Evolutionary conservation across 2,113 vertebrate genomes (phyloP).

Genomic region (Hipposideros armiger): DNA sequence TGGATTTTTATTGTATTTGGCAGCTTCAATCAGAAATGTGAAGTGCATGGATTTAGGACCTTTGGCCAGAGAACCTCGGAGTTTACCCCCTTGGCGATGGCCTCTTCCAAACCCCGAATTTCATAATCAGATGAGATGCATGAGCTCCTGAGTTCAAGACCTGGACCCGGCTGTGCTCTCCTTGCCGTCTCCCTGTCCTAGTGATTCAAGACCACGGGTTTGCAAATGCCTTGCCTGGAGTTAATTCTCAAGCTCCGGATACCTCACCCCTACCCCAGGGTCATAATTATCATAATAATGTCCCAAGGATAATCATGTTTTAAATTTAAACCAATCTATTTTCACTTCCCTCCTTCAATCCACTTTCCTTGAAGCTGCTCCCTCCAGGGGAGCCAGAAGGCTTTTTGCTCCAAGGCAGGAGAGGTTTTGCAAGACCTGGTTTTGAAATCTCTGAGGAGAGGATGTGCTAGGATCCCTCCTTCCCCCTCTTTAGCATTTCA

Average conservation of each 20-base stretch:
- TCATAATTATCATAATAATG: not conserved
- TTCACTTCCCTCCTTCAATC: not conserved
- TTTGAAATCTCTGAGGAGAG: not conserved
- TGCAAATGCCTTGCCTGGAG: not conserved
- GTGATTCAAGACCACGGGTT: not conserved
- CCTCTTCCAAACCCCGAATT: not conserved
- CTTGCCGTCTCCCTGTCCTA: not conserved
- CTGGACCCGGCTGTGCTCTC: too few relatives aligned
- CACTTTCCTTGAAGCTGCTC: not conserved
- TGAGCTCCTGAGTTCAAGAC: not conserved
- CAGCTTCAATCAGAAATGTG: not conserved
- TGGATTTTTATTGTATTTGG: not conserved
- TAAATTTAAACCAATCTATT: not conserved
- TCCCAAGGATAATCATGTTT: conserved; percentile 9
- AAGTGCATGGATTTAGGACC: not conserved
- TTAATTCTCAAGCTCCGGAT: not conserved
- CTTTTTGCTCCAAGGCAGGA: conserved; percentile 25
- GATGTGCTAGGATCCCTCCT: not conserved
- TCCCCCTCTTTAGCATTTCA: not conserved
- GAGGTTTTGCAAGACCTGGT: not conserved
- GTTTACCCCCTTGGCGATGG: not conserved
- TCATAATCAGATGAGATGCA: not conserved
- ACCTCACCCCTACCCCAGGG: not conserved
- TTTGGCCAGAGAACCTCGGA: not conserved
- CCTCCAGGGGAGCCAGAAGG: conserved; percentile 27